Percentiles rank a stretch among this genome's conserved stretches.
phyloP scores from a whole-genome alignment of 2,888 invertebrate species.

The Mesorhabditis belari region DNA sequence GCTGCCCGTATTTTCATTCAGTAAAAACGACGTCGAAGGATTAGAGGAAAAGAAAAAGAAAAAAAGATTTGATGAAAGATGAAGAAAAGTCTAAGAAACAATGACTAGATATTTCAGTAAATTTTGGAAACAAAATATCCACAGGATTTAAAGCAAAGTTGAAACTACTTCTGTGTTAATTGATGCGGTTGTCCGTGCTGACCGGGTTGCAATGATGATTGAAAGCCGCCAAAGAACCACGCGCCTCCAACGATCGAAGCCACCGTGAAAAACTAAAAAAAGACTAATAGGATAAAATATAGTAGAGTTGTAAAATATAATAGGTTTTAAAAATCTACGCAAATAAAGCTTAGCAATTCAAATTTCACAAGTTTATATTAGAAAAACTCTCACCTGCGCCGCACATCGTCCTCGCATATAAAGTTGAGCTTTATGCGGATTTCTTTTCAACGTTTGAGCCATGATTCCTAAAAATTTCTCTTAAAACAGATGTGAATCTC shows the following conservation, averaged over 20 bases:
- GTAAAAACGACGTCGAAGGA: neutral
- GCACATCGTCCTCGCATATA: conserved; percentile 41
- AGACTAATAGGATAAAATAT: neutral
- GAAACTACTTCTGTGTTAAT: no score
- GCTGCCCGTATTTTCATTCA: neutral
- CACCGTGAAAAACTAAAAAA: conserved; percentile 24
- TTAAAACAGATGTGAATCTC: neutral
- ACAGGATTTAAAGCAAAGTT: no score
- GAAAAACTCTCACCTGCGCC: conserved; percentile 33
- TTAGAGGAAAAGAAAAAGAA: neutral
- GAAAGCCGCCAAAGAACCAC: conserved; percentile 14
- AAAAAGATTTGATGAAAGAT: no score
- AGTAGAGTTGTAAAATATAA: neutral
- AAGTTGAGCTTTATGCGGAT: conserved; percentile 31
- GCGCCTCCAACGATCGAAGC: conserved; percentile 39
- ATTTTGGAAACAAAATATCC: no score
- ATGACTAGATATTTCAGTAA: no score
- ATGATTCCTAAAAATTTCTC: conserved; percentile 30
- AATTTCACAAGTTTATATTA: no score
- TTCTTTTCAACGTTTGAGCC: conserved; percentile 31
- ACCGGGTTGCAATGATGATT: neutral
- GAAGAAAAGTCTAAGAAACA: no score
- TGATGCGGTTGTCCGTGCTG: neutral
- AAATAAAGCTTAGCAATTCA: no score
- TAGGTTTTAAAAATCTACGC: no score